These are phyloP conservation scores for Eulemur rufifrons DNA, from an alignment of 2,113 vertebrate genomes.

Conservation along the genomic window DNA sequence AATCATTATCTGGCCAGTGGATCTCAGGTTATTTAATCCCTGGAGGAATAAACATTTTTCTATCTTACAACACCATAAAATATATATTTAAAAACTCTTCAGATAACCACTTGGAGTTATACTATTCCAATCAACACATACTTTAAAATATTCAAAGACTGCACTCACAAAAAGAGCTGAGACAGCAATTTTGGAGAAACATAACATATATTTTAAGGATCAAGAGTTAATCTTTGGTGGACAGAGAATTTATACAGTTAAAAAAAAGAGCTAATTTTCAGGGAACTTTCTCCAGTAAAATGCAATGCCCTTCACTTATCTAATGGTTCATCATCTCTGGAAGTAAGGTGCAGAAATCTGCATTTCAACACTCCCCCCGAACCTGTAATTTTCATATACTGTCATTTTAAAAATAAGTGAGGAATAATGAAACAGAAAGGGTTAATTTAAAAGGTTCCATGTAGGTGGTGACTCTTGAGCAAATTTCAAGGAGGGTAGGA, in stretches of 20 bases:
- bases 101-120: neutral
- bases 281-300: neutral
- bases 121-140: neutral
- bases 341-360: neutral
- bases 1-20: neutral
- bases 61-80: neutral
- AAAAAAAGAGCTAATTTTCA: neutral
- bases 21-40: neutral
- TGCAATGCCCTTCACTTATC: neutral
- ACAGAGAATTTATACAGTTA: no score
- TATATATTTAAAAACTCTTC: neutral
- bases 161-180: neutral
- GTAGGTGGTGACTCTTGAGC: neutral
- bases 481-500: constrained; percentile 6
- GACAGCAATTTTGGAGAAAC: neutral
- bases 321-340: neutral
- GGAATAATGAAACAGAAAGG: neutral
- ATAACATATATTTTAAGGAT: neutral
- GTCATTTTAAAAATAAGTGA: constrained; percentile 26
- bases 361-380: neutral
- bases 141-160: neutral
- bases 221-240: neutral
- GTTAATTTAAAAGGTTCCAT: neutral
- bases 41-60: neutral
- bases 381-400: neutral